A percentile compares a stretch with the other conserved stretches of the same genome.
These are phyloP conservation scores for Physella acuta DNA, from an alignment of 1,140 invertebrate genomes.

Conservation along the genomic window DNA sequence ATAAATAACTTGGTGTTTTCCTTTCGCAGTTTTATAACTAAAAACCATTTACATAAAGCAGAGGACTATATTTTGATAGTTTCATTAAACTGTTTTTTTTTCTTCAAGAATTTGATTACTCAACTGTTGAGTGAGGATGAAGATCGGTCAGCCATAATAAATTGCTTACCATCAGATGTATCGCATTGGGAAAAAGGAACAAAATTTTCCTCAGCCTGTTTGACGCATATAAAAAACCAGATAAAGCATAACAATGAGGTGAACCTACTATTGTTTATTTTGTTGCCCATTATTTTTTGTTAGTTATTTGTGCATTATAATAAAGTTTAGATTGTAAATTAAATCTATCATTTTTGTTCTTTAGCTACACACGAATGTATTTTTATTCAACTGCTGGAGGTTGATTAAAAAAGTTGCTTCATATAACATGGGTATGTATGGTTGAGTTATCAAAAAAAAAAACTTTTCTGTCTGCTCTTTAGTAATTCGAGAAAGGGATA, in stretches of 20 bases:
- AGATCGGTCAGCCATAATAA: slow-evolving; percentile 7
- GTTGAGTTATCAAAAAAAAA: too few relatives aligned
- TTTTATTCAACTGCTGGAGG: slow-evolving; percentile 11
- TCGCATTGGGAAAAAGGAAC: not conserved
- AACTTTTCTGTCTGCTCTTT: too few relatives aligned
- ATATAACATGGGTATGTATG: slow-evolving; percentile 3
- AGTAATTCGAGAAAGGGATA: too few relatives aligned
- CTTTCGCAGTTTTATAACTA: too few relatives aligned
- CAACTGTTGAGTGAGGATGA: not conserved
- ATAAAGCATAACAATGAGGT: not conserved
- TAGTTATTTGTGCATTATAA: too few relatives aligned
- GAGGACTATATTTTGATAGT: too few relatives aligned
- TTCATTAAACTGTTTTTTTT: too few relatives aligned
- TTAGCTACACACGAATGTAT: not conserved
- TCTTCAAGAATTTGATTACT: too few relatives aligned
- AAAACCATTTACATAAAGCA: too few relatives aligned
- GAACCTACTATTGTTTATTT: too few relatives aligned
- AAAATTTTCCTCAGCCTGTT: not conserved
- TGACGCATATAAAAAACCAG: slow-evolving; percentile 2
- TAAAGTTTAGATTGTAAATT: not conserved
- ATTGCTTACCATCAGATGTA: not conserved
- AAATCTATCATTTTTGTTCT: not conserved
- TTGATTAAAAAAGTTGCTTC: slow-evolving; percentile 2
- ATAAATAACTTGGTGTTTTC: too few relatives aligned
- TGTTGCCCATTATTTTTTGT: too few relatives aligned